Percentiles rank a stretch among this genome's conserved stretches.
These are phyloP conservation scores for Heterocephalus glaber DNA, from an alignment of 2,113 vertebrate species.

Conservation along the genomic window DNA sequence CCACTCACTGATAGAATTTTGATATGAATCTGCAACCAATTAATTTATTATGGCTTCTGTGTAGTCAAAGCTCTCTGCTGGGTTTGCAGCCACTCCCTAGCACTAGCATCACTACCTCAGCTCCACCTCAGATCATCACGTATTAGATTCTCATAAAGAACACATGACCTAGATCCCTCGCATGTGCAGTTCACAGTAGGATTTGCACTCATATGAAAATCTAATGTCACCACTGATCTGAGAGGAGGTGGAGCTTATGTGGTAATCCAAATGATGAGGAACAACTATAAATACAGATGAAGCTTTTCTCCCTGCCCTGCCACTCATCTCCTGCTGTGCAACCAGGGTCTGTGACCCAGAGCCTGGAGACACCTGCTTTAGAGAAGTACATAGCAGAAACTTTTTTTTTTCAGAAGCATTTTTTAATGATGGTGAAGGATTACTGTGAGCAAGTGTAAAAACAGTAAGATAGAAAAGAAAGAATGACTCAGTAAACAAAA, in stretches of 20 bases:
- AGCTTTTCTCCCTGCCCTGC: neutral
- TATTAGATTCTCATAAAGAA: neutral
- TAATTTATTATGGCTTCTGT: neutral
- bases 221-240: neutral
- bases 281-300: neutral
- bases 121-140: neutral
- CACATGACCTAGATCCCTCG: neutral
- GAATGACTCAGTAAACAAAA: neutral
- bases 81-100: neutral
- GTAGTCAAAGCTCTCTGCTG: neutral
- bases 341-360: neutral
- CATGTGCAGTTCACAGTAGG: neutral
- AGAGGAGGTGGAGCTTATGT: neutral
- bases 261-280: neutral
- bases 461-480: neutral
- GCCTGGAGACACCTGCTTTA: neutral
- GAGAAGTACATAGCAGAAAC: neutral
- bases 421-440: neutral
- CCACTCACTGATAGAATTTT: neutral
- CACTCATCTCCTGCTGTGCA: neutral
- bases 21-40: neutral
- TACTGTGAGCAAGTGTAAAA: neutral
- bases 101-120: neutral
- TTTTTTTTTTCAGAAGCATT: no score
- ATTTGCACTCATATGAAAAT: neutral